phyloP scores from a whole-genome alignment of 37 sponge, comb jelly and placozoan genomes.

The Agelas oroides region DNA sequence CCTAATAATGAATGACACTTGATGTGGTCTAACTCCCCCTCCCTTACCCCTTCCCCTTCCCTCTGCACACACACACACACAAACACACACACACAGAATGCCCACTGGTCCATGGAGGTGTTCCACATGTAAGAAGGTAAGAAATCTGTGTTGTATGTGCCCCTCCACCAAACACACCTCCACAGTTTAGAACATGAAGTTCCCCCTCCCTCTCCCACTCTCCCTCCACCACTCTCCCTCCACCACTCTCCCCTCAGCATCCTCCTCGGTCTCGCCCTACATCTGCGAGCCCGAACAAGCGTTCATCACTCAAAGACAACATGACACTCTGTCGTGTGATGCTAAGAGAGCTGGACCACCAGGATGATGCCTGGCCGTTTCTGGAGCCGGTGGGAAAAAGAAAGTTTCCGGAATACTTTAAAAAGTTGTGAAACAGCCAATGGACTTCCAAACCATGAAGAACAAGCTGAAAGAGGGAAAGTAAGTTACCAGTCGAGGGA shows the following conservation, averaged over 20 bases:
- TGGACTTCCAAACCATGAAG: slow-evolving; percentile 89
- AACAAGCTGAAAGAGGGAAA: slow-evolving; percentile 69
- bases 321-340: slow-evolving; percentile 44
- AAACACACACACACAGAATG: slow-evolving; percentile 8
- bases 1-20: too few species aligned
- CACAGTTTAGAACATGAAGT: background rate
- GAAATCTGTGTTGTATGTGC: background rate
- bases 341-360: slow-evolving; percentile 63
- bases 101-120: slow-evolving; percentile 67
- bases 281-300: background rate
- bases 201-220: background rate
- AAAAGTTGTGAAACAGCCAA: slow-evolving; percentile 84
- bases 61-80: background rate
- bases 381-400: slow-evolving; percentile 80
- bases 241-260: background rate
- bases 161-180: background rate
- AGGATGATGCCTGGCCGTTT: slow-evolving; percentile 85
- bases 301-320: slow-evolving; percentile 2
- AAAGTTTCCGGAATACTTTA: slow-evolving; percentile 85
- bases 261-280: background rate
- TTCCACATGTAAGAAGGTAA: slow-evolving; percentile 72
- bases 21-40: too few species aligned
- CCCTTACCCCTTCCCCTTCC: too few species aligned
- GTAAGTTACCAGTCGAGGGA: slow-evolving; percentile 13
- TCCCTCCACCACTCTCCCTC: background rate